These are phyloP conservation scores for Brachypteracias leptosomus DNA, from an alignment of 2,113 vertebrate species.

Conservation along the genomic window DNA sequence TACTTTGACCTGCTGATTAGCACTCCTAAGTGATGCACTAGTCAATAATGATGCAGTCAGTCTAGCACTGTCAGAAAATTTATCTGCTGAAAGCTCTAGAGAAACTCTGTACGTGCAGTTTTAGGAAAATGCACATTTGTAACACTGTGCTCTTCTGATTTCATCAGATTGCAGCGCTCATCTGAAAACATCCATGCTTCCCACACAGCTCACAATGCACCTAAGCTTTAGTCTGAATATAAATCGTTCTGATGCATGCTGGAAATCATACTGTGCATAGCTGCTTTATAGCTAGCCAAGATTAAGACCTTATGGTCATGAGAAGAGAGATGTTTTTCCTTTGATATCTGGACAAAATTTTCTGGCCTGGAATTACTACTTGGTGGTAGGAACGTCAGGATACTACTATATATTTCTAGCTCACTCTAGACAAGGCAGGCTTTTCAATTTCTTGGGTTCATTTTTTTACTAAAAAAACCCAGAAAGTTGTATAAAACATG, in stretches of 20 bases:
- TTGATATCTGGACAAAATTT: background rate
- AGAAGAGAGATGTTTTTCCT: background rate
- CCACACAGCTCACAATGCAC: background rate
- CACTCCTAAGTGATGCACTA: rapidly evolving
- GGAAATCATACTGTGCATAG: background rate
- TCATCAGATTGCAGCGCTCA: rapidly evolving
- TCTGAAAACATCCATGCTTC: background rate
- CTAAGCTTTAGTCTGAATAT: background rate
- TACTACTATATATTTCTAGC: background rate
- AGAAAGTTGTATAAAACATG: background rate
- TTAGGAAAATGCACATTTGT: background rate
- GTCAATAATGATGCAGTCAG: background rate
- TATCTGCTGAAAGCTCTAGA: background rate
- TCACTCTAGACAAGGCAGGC: background rate
- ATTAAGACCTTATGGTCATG: background rate
- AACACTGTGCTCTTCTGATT: background rate
- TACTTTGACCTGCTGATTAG: background rate
- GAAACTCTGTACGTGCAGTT: background rate
- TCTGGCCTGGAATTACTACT: background rate
- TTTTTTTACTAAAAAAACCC: background rate
- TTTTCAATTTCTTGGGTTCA: background rate
- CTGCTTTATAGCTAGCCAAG: background rate
- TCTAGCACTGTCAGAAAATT: background rate
- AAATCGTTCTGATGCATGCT: background rate
- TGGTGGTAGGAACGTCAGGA: background rate